Conservation (phyloP, 2,113 vertebrate species). For the Myrmophylax atrothorax region DNA sequence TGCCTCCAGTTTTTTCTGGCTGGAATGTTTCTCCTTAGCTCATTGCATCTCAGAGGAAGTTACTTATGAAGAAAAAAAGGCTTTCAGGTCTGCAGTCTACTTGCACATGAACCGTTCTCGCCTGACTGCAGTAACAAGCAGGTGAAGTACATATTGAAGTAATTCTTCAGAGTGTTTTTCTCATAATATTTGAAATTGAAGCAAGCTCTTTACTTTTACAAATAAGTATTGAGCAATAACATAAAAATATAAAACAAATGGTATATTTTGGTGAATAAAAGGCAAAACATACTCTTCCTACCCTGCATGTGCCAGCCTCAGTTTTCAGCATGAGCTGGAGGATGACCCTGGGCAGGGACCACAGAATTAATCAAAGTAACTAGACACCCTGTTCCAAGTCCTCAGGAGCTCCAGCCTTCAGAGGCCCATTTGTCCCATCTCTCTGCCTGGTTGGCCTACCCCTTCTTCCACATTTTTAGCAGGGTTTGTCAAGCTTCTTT, state of each 20-base stretch:
- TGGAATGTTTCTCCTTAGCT: background rate
- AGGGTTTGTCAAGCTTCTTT: background rate
- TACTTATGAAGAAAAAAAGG: background rate
- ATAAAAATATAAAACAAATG: background rate
- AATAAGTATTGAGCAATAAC: background rate
- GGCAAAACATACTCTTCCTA: background rate
- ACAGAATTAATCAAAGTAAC: fast-evolving
- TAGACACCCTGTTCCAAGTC: too few species aligned
- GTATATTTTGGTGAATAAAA: background rate
- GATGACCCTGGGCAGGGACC: background rate
- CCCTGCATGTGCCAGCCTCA: fast-evolving
- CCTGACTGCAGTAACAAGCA: background rate
- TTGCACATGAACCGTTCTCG: background rate
- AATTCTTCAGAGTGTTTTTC: background rate
- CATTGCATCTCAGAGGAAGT: background rate
- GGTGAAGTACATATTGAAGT: background rate
- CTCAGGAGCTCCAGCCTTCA: background rate
- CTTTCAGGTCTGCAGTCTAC: background rate
- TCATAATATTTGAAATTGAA: background rate
- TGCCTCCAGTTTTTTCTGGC: background rate
- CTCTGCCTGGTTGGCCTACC: background rate
- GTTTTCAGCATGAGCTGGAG: background rate
- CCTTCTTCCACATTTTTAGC: background rate
- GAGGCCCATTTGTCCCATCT: background rate
- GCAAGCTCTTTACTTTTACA: background rate